Evolutionary conservation across 1,140 invertebrate species (phyloP).

Genomic region (Lutraria rhynchaena): DNA sequence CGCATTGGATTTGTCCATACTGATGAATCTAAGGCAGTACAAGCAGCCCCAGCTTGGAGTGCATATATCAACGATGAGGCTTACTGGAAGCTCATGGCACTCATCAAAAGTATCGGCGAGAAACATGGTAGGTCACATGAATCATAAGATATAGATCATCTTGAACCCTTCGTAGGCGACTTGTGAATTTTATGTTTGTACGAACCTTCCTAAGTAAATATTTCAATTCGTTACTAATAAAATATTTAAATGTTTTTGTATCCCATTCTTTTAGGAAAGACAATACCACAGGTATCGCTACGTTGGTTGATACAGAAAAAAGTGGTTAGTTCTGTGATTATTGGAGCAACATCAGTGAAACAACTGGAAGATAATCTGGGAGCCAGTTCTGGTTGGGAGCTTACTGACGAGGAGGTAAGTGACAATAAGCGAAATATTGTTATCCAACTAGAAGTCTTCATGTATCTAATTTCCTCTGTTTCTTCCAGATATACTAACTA

Average conservation of each 20-base stretch:
- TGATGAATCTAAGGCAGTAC: slow-evolving; percentile 60
- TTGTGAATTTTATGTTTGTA: background rate
- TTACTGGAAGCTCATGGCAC: slow-evolving; percentile 61
- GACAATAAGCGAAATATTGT: background rate
- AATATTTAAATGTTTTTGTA: background rate
- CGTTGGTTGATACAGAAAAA: slow-evolving; percentile 78
- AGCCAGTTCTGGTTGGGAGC: slow-evolving; percentile 70
- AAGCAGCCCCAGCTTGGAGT: slow-evolving; percentile 64
- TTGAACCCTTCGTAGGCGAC: background rate
- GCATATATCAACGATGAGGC: slow-evolving; percentile 52
- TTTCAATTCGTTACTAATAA: background rate
- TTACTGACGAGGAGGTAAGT: slow-evolving; percentile 72
- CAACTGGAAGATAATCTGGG: slow-evolving; percentile 79
- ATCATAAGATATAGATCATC: background rate
- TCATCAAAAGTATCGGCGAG: slow-evolving; percentile 49
- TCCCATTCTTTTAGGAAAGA: slow-evolving; percentile 62
- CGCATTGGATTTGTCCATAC: slow-evolving; percentile 58
- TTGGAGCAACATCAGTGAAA: slow-evolving; percentile 74
- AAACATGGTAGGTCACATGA: slow-evolving; percentile 45
- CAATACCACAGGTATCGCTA: slow-evolving; percentile 73
- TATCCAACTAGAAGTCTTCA: background rate
- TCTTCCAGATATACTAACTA: background rate
- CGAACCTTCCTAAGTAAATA: background rate
- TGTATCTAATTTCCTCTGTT: background rate
- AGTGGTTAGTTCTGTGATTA: slow-evolving; percentile 76